A percentile compares a stretch with the other conserved stretches of the same genome.
phyloP scores from a whole-genome alignment of 1,140 invertebrate genomes.

The Nephila pilipes region DNA sequence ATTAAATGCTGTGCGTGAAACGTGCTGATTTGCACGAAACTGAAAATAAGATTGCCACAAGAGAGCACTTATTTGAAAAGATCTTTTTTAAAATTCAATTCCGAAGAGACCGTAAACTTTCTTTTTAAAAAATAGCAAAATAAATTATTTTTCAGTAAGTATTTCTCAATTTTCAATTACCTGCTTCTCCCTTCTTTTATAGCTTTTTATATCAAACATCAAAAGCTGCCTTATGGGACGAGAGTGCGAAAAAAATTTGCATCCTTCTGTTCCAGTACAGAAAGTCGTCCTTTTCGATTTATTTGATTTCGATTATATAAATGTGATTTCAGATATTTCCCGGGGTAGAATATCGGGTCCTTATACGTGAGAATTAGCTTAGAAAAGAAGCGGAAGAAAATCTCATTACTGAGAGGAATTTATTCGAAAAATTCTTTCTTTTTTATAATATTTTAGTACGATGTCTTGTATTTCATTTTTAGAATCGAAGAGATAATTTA shows the following conservation, averaged over 20 bases:
- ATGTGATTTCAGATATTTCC: slow-evolving; percentile 45
- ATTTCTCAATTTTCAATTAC: slow-evolving; percentile 37
- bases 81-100: neutral
- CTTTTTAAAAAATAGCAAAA: slow-evolving; percentile 4
- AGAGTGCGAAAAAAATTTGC: slow-evolving; percentile 22
- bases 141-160: slow-evolving; percentile 28
- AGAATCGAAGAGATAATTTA: neutral
- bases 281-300: slow-evolving; percentile 44
- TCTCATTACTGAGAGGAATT: slow-evolving; percentile 38
- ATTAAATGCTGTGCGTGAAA: slow-evolving; percentile 12
- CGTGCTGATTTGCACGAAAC: neutral
- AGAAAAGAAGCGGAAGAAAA: neutral
- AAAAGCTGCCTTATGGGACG: slow-evolving; percentile 9
- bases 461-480: neutral
- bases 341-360: neutral
- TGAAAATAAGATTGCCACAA: slow-evolving; percentile 24
- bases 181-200: neutral
- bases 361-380: slow-evolving; percentile 22
- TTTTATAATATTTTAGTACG: neutral
- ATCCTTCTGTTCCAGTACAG: neutral
- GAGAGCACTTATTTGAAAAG: slow-evolving; percentile 14
- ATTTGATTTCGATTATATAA: slow-evolving; percentile 68
- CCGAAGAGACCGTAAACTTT: slow-evolving; percentile 11
- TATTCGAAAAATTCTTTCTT: slow-evolving; percentile 6
- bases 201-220: slow-evolving; percentile 39